A percentile compares a stretch with the other conserved stretches of the same genome.
Evolutionary conservation across 1,140 invertebrate species (phyloP).

Genomic region (Leucophenga varia): DNA sequence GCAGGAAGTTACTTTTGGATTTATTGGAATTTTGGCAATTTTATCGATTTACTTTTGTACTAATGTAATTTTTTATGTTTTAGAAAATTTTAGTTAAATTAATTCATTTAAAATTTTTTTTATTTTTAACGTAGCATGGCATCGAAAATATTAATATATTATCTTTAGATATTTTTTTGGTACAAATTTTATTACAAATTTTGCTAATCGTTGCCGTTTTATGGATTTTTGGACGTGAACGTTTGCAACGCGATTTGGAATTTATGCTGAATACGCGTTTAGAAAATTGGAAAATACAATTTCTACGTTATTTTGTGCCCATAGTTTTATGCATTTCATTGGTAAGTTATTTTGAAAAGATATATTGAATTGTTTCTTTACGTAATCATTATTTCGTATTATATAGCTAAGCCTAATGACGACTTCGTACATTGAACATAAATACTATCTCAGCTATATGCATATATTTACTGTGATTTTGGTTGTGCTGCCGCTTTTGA

Average conservation of each 20-base stretch:
- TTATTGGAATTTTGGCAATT: slow-evolving; percentile 5
- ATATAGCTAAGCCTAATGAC: background rate
- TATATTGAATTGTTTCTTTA: no score
- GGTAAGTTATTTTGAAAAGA: slow-evolving; percentile 7
- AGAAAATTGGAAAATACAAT: slow-evolving; percentile 28
- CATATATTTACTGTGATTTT: slow-evolving; percentile 4
- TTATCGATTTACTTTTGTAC: slow-evolving; percentile 8
- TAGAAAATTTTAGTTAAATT: no score
- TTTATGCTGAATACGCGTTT: slow-evolving; percentile 74
- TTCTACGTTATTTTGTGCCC: slow-evolving; percentile 18
- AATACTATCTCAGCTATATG: background rate
- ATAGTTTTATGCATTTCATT: slow-evolving; percentile 6
- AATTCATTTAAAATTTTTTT: no score
- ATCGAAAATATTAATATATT: no score
- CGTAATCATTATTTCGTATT: no score
- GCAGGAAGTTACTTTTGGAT: background rate
- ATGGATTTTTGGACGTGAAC: slow-evolving; percentile 72
- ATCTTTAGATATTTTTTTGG: no score
- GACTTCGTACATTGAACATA: slow-evolving; percentile 3
- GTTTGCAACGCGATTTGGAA: slow-evolving; percentile 69
- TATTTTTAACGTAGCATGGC: no score
- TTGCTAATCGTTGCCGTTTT: slow-evolving; percentile 68
- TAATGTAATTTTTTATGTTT: no score
- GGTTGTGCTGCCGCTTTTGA: slow-evolving; percentile 11
- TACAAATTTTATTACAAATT: slow-evolving; percentile 68